Base-by-base conservation (phyloP, 1,140 invertebrate species). In the Aphelinus atriplicis region DNA sequence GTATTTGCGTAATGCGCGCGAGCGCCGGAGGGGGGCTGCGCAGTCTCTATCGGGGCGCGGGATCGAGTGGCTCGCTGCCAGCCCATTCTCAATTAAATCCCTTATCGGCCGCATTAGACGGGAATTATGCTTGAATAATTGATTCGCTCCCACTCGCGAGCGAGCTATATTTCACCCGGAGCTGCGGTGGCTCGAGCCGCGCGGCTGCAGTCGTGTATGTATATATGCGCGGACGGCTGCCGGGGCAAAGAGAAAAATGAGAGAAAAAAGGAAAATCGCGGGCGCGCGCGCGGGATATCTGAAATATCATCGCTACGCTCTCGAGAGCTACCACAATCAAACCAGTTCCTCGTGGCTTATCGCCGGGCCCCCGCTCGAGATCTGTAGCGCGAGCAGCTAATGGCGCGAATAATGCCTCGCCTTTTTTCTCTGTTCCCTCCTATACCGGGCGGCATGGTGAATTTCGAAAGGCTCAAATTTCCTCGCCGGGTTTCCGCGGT, bases 321-420 rank as follows among this genome's bases (percentile, higher is more conserved):
- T 26, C 26, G 26, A 26, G 26, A 26, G 26, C 26, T 58, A 73
- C 71, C 71, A 65, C 62, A 65, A 73, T 73, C 43, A 73, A 73
- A 73, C 71, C 71, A 65, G 71, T 68, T 68, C 66, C 42, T 43
- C 53, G 4, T 42, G 66, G 57, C 57, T 60, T 60, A 60, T 60
- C 57, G 26, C 7, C 7, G 57, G 57, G 26, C 7, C 7, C 7
- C 5, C 5, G 57, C 7, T 3, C 7, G 57, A 26, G 26, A 26
- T 26, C 26, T 26, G 26, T 26, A 26, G 26, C 26, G 26, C 26
- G 66, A 75, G 74, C 63, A 73, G 75, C 74, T 78, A 81, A 81
- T 80, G 79, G 80, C 74, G 67, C 55, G 77, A 80, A 81, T 80
- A 81, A 81, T 80, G 78, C 79, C 80, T 80, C 76, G 79, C 71